Conservation (phyloP, 2,113 vertebrate genomes). For the Laticauda colubrina region DNA sequence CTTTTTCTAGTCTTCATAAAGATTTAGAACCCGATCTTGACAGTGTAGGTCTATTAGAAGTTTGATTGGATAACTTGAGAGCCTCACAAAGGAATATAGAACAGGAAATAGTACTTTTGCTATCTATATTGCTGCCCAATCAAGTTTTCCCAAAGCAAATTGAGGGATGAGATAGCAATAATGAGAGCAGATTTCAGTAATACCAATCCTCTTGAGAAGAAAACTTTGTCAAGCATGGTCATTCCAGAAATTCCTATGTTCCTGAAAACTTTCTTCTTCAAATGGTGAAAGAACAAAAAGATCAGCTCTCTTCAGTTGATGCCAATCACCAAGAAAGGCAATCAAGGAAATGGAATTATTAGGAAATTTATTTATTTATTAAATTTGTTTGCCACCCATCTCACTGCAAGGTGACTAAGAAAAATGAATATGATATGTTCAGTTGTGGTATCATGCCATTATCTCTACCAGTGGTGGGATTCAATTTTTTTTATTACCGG, state of each 20-base stretch:
- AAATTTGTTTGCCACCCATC: neutral
- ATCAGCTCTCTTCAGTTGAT: neutral
- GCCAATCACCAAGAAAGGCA: neutral
- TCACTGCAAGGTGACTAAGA: neutral
- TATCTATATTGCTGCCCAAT: neutral
- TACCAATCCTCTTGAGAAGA: neutral
- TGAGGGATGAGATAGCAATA: neutral
- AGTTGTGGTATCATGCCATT: neutral
- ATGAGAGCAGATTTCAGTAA: neutral
- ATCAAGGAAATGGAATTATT: neutral
- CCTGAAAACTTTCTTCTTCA: neutral
- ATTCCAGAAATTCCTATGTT: neutral
- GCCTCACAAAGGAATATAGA: neutral
- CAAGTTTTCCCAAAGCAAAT: neutral
- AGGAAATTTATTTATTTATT: neutral
- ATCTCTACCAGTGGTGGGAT: too few species aligned
- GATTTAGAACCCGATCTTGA: neutral
- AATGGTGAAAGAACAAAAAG: neutral
- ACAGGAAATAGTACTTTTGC: neutral
- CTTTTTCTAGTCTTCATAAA: neutral
- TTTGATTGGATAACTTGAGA: neutral
- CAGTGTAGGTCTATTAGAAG: neutral
- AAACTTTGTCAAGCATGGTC: neutral
- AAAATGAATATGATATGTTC: neutral
- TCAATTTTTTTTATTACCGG: too few species aligned